Percentiles rank a stretch among this genome's conserved stretches.
phyloP scores from a whole-genome alignment of 2,113 vertebrate species.

The Odocoileus virginianus region DNA sequence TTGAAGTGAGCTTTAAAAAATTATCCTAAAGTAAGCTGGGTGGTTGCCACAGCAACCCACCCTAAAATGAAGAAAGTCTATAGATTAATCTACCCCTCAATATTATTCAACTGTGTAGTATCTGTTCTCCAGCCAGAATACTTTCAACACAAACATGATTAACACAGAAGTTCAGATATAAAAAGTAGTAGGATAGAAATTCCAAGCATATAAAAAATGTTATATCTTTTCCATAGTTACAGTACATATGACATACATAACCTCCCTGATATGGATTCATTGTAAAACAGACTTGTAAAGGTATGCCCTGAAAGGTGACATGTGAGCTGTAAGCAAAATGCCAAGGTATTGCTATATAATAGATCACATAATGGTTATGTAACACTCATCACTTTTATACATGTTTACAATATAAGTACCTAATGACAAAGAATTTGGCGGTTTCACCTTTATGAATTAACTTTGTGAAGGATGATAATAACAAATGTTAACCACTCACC shows the following conservation, averaged over 20 bases:
- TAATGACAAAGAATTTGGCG: constrained; percentile 44
- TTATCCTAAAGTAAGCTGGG: constrained; percentile 85
- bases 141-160: constrained; percentile 76
- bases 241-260: constrained; percentile 33
- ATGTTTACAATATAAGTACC: constrained; percentile 17
- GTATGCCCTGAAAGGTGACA: constrained; percentile 55
- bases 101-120: constrained; percentile 81
- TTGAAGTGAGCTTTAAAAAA: constrained; percentile 86
- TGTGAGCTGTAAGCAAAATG: constrained; percentile 64
- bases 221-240: constrained; percentile 47
- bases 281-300: constrained; percentile 63
- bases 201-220: constrained; percentile 64
- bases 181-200: constrained; percentile 67
- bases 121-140: constrained; percentile 82
- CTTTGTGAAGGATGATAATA: constrained; percentile 59
- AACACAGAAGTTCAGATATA: constrained; percentile 73
- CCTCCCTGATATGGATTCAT: constrained; percentile 60
- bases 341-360: constrained; percentile 54
- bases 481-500: constrained; percentile 79
- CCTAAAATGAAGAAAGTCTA: constrained; percentile 84
- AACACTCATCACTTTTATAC: constrained; percentile 47
- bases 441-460: constrained; percentile 65
- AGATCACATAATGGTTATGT: constrained; percentile 31
- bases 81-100: constrained; percentile 86
- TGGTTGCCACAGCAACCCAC: constrained; percentile 86